Base-by-base conservation (phyloP, 1,140 invertebrate genomes). In the Eumaeus atala region DNA sequence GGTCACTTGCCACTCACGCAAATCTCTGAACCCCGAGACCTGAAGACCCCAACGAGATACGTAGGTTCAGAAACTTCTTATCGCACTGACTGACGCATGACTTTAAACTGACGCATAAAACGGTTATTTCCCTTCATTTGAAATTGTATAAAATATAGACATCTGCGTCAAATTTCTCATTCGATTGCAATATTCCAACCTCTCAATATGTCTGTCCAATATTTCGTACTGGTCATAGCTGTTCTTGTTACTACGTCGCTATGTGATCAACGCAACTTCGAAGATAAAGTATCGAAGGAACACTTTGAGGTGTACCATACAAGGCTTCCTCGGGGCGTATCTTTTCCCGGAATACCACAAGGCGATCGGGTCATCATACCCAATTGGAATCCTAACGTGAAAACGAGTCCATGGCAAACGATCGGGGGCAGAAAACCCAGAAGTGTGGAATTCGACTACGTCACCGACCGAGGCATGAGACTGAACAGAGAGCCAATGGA, bases 311-410 rank as follows among this genome's bases (percentile, higher is more conserved):
- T 17, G 16, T 6, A 28, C 2, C 6, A 28, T 6, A 28, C 6
- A 28, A 28, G 21, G 21, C 21, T 28, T 28, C 7, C 40, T 17
- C 40, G 40, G 7, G 40, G 17, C 6, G 40, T 44, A 14, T 16
- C 40, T 9, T 44, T 44, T 9, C 17, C 40, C 33, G 50, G 50
- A 51, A 10, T 53, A 42, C 51, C 51, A 17, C 40, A 51, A 17
- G 37, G 9, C 28, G 37, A 3, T 14, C 42, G 14, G 11, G 51
- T 42, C 9, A 33, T 44, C 0, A 53, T 53, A 16, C 51, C 51
- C n/a, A 53, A 53, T 16, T 53, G 51, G 51, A 53, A 53, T 17
- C 51, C 51, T 0, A 17, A 53, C 33, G 38, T 53, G 18, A 53
- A 53, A 33, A 44, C 40, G 16, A 12, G 28, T 42, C 51, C 51